Evolutionary conservation across 2,888 invertebrate genomes (phyloP).

Genomic region (Zhuqinia jingwanae): DNA sequence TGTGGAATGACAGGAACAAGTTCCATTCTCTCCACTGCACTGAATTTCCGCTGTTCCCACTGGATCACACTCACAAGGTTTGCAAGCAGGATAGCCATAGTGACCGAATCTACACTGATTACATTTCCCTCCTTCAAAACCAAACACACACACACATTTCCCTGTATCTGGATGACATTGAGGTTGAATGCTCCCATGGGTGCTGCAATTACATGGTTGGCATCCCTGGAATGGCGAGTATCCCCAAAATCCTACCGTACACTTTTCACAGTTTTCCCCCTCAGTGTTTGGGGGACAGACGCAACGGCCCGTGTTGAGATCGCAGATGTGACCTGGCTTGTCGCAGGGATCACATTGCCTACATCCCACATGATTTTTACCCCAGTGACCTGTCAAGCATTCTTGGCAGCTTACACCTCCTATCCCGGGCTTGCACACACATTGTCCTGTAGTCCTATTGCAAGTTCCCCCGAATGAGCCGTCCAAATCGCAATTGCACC

Average conservation of each 20-base stretch:
- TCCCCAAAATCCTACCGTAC: conserved; percentile 91
- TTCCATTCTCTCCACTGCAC: conserved; percentile 82
- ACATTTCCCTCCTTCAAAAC: conserved; percentile 90
- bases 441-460: too few species aligned
- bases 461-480: too few species aligned
- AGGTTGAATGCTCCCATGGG: conserved; percentile 86
- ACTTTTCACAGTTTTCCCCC: conserved; percentile 91
- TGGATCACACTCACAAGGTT: conserved; percentile 90
- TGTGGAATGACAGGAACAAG: conserved; percentile 87
- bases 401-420: too few species aligned
- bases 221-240: conserved; percentile 92
- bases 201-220: conserved; percentile 88
- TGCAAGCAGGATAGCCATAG: conserved; percentile 94
- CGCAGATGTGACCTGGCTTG: too few species aligned
- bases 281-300: conserved; percentile 88
- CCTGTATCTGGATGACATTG: conserved; percentile 87
- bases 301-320: too few species aligned
- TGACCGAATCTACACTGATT: conserved; percentile 91
- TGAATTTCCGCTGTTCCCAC: conserved; percentile 85
- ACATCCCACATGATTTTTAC: too few species aligned
- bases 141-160: conserved; percentile 88
- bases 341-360: too few species aligned
- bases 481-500: too few species aligned
- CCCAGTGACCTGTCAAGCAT: too few species aligned
- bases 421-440: too few species aligned